Base-by-base conservation (phyloP, 2,888 invertebrate genomes). In the Aporophyla nigra region DNA sequence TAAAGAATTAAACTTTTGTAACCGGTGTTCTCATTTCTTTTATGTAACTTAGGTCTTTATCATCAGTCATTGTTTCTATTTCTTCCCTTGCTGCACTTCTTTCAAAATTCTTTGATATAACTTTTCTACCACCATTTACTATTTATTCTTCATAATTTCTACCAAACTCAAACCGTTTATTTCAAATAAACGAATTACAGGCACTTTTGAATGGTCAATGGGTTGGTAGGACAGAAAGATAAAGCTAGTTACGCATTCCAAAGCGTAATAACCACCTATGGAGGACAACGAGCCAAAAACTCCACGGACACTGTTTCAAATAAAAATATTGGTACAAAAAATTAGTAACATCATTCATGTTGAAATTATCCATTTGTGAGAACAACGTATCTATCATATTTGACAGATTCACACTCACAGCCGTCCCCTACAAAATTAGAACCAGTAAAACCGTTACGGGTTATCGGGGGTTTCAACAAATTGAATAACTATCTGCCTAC, bases 401-500 rank as follows among this genome's bases (percentile, higher is more conserved):
- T 14, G 3, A 12, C 1, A 40, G 9, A 33, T n/a, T 6, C 14
- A 51, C 10, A 59, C 49, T 59, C 43, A 73, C n/a, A 70, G 58
- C 65, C 65, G 27, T 58, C 66, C 16, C 14, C 54, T 27, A 68
- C 33, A 61, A 83, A 74, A 76, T 43, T 58, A 54, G 27, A 70
- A 70, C 77, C 74, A 61, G 51, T 1, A 54, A 65, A 76, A 69
- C 83, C 73, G 78, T 85, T 85, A 75, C 53, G 46, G 49, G 67
- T 70, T 74, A 74, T 78, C 62, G 74, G 73, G 86, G 80, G 56
- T 86, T 75, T 59, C 67, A 71, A 59, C 62, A 79, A 82, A 83
- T 86, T 86, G 84, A 84, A 78, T 75, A 83, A 75, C 24, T 63
- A 61, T 68, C 71, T 71, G 66, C 19, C 24, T 78, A 75, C 88